Evolutionary conservation across 1,140 invertebrate genomes (phyloP), one percentile per base, ranked within the genome.

Genomic region (Drosophila miranda): DNA sequence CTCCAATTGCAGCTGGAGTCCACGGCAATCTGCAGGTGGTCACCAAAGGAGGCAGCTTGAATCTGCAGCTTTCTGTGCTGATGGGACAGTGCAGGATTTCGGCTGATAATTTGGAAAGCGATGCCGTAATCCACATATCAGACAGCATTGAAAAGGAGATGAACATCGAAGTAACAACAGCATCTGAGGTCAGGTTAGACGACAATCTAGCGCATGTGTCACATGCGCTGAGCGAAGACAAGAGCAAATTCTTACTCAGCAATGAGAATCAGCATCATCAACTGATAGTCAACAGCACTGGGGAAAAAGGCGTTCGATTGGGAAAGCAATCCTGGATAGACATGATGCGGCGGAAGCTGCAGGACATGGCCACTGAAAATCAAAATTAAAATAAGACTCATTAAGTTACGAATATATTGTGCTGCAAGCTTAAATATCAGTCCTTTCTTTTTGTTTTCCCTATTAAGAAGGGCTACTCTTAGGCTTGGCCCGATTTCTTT

Each of bases 321-420:
- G 90, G 90, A 6, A 90, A 91, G 26, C 63, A 82, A 16, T 90
- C 90, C 8, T 91, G 90, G 90, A 75, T 54, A 19, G 88, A 90
- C 30, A 76, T 67, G 45, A 58, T 89, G 81, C 62, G 64, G 0
- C 28, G 68, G 30, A 70, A 62, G 51, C 64, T 86, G 1, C 55
- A 67, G 13, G 19, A 16, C 1, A 53, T 44, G 4, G 54, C 13
- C 16, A 9, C 38, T 2, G 38, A 51, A 19, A 2, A 13, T 11
- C 8, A 3, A 38, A 64, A 38, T 26, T 45, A 46, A 50, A 41
- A 41, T n/a, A 38, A 44, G 6, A 41, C 28, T 42, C 7, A 53
- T 34, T 75, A 70, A 70, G 45, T 61, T 78, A 77, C 53, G 46
- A 67, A 76, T 80, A 61, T 67, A 68, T 70, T 82, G 78, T 62